Percentiles rank a stretch among this genome's conserved stretches.
These are phyloP conservation scores for Barbus barbus DNA, from an alignment of 2,113 vertebrate species.

Conservation along the genomic window DNA sequence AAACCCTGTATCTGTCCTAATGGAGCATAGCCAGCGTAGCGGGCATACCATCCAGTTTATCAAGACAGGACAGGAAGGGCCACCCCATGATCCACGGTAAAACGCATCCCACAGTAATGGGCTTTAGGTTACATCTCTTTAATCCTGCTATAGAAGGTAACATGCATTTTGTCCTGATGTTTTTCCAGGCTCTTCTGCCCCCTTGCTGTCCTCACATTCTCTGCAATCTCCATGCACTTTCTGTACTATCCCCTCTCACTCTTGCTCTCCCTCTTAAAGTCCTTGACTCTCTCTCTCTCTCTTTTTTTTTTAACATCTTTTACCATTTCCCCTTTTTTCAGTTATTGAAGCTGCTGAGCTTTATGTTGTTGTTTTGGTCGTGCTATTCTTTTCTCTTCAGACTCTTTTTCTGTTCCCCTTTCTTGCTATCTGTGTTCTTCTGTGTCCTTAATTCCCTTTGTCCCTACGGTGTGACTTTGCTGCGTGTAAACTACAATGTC, in stretches of 20 bases:
- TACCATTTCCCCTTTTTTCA: not conserved
- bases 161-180: not conserved
- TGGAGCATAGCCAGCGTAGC: constrained; percentile 91
- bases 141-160: not conserved
- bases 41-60: constrained; percentile 88
- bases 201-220: not conserved
- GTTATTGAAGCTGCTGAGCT: not conserved
- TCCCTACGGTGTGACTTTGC: not conserved
- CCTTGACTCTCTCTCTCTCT: not conserved
- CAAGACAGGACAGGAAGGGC: constrained; percentile 88
- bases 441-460: not conserved
- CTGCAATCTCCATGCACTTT: not conserved
- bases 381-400: not conserved
- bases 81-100: constrained; percentile 93
- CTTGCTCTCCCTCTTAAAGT: not conserved
- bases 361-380: not conserved
- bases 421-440: not conserved
- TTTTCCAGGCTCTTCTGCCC: not conserved
- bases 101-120: constrained; percentile 25
- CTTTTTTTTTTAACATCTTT: not conserved
- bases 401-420: not conserved
- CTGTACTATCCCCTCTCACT: not conserved
- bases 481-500: not conserved
- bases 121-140: not conserved
- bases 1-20: constrained; percentile 88